Conservation (phyloP, 2,113 vertebrate species). For the Delphinus delphis region DNA sequence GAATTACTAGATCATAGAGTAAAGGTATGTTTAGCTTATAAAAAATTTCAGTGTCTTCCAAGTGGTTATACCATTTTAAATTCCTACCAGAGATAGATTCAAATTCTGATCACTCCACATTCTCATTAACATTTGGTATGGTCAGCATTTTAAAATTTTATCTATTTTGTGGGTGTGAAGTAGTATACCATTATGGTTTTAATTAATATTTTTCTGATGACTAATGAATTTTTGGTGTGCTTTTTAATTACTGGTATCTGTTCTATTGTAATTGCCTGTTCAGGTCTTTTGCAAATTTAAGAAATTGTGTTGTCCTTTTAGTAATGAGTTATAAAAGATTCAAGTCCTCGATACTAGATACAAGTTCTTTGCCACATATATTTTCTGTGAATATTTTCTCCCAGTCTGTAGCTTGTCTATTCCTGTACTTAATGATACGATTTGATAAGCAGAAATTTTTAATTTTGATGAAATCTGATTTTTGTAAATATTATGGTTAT, state of each 20-base stretch:
- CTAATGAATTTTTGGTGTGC: background rate
- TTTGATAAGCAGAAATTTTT: background rate
- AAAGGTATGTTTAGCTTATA: background rate
- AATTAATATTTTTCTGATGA: background rate
- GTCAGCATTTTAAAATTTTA: background rate
- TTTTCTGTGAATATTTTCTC: background rate
- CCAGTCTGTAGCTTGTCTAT: background rate
- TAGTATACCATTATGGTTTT: background rate
- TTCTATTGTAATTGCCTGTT: background rate
- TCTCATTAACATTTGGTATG: background rate
- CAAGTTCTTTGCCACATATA: background rate
- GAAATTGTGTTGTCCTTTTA: background rate
- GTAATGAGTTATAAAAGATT: background rate
- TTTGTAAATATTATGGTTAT: background rate
- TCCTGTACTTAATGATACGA: background rate
- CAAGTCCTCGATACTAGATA: background rate
- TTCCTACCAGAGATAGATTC: background rate
- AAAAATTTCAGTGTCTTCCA: background rate
- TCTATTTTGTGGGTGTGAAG: background rate
- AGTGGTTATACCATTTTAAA: background rate
- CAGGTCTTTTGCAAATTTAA: background rate
- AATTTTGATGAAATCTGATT: background rate
- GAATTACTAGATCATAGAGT: background rate
- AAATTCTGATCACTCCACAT: background rate
- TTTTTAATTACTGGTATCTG: background rate